These are phyloP conservation scores for Tachycineta bicolor DNA, from an alignment of 2,113 vertebrate genomes.

Conservation along the genomic window DNA sequence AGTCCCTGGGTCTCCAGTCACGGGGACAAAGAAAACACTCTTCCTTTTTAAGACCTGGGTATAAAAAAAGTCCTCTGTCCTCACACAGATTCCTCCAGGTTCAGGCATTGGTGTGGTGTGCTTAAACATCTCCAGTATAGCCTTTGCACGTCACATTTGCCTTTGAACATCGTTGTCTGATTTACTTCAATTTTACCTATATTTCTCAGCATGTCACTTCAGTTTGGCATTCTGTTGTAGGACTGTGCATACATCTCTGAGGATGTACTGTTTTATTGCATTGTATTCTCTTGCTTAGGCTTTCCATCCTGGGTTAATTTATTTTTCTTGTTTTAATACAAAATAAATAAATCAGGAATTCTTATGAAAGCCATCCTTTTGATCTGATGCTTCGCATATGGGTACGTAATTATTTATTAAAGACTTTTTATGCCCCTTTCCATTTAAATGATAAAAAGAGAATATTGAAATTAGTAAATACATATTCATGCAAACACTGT, in stretches of 20 bases:
- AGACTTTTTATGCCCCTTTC: slow-evolving; percentile 28
- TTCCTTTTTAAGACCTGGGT: background rate
- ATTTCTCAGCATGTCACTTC: background rate
- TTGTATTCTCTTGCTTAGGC: background rate
- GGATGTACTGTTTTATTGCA: background rate
- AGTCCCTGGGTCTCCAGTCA: background rate
- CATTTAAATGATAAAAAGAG: slow-evolving; percentile 49
- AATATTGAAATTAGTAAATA: slow-evolving; percentile 61
- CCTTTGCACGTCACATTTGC: background rate
- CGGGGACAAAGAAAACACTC: background rate
- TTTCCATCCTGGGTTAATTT: background rate
- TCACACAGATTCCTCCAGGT: background rate
- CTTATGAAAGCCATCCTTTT: slow-evolving; percentile 53
- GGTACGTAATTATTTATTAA: slow-evolving; percentile 65
- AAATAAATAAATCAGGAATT: slow-evolving; percentile 49
- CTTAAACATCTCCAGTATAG: background rate
- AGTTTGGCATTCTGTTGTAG: background rate
- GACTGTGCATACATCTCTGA: background rate
- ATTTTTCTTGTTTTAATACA: slow-evolving; percentile 42
- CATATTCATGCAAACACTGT: slow-evolving; percentile 37
- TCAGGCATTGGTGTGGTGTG: background rate
- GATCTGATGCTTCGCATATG: slow-evolving; percentile 48
- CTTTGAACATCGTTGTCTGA: background rate
- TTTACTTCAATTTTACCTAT: background rate
- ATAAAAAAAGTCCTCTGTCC: background rate